Evolutionary conservation across 2,113 vertebrate species (phyloP), one percentile per base, ranked within the genome.

Genomic region (Anhinga anhinga): DNA sequence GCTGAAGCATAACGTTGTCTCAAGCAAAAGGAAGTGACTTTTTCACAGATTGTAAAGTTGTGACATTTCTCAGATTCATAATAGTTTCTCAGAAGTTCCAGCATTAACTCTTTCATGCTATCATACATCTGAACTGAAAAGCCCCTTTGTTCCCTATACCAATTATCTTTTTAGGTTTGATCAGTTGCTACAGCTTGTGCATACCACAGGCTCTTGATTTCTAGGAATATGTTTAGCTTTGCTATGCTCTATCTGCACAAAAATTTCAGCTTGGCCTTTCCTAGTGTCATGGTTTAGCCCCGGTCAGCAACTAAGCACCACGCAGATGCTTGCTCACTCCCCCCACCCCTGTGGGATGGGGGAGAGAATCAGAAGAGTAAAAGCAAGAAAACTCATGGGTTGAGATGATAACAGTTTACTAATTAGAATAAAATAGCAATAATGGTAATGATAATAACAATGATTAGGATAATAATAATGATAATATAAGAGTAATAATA

Each of bases 21-120:
- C 74, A 89, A n/a, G n/a, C n/a, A 69, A 95, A 95, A 79, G 23
- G 11, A 87, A 92, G 42, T 71, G 36, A 40, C 27, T 95, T 47
- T 89, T 88, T 86, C 71, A 76, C 38, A 94, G 44, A 90, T 52
- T 89, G 52, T 81, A 53, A 84, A 95, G 56, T 86, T 95, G 50
- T 93, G 95, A 93, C 65, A 62, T 96, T 94, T 97, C 63, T 94
- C 34, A 88, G 95, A 89, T 96, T 87, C 36, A 20, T 77, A 94
- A 71, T 52, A 82, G 49, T 61, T 85, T 95, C 56, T 96, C 84
- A 91, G 83, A 89, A 88, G 84, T 94, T 95, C n/a, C 36, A 93
- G 66, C 13, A 83, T 89, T 92, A 90, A 81, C 59, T 97, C 70
- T 81, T 93, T 36, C 69, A 34, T 88, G 17, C n/a, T 92, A 23